Base-by-base conservation (phyloP, 1,140 invertebrate genomes). In the Rhopalosiphum padi region DNA sequence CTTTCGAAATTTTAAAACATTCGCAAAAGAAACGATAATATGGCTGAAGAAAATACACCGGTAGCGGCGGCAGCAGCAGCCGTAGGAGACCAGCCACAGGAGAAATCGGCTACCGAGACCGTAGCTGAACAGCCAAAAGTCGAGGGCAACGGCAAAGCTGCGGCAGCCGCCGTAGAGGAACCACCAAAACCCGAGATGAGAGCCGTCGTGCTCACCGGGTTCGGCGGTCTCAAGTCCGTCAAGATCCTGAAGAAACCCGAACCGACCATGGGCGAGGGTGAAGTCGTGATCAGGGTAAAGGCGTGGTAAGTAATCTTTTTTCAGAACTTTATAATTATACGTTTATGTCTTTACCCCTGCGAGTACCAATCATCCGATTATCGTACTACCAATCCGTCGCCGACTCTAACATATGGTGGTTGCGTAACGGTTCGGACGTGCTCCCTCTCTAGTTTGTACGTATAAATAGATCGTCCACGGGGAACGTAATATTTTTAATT, bases 181-280 rank as follows among this genome's bases (percentile, higher is more conserved):
- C 96, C 96, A 94, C 96, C 97, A 93, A 96, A 96, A 55, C 97
- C 97, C 95, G 97, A 98, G 95, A 98, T 98, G 97, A 96, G 97
- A 95, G 97, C 97, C 94, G 96, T 98, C 94, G 97, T 98, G 94
- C 96, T 98, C 93, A 97, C 97, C 91, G 97, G 97, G 94, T 98
- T 98, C 95, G 98, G 98, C 46, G 97, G 97, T 48, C 96, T 98
- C 89, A 98, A 98, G 95, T 97, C 97, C 95, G 96, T 98, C 94
- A 98, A 98, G 95, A 97, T 97, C 90, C 96, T 97, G 94, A 97
- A 97, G 95, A 98, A 97, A 95, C 97, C 97, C 25, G 97, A 98
- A 95, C 97, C 97, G 18, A 96, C 96, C 48, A 95, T 97, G 35
- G 96, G 95, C 93, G 97, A 98, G 95, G 97, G 97, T 88, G 97